A percentile compares a stretch with the other conserved stretches of the same genome.
Conservation (phyloP, 2,113 vertebrate species). For the Lepus timidus region DNA sequence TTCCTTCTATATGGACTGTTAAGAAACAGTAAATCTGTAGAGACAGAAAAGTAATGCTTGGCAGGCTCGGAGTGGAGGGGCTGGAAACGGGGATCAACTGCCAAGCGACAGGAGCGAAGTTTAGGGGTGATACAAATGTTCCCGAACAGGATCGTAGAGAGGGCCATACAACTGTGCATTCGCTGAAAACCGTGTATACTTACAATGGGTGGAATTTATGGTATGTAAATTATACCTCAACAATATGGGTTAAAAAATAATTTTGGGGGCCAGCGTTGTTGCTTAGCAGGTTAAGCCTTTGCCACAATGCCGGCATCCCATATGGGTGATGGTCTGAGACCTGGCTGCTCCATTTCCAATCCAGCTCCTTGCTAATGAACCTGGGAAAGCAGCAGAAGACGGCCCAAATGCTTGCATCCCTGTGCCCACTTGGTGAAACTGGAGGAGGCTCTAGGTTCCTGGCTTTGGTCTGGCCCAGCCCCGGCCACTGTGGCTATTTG, state of each 20-base stretch:
- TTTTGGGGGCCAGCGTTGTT: background rate
- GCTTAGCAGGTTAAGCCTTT: too few species aligned
- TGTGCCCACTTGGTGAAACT: too few species aligned
- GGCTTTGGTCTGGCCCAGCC: too few species aligned
- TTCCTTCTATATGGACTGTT: conserved; percentile 5
- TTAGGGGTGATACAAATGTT: background rate
- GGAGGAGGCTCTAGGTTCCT: too few species aligned
- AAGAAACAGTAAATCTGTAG: background rate
- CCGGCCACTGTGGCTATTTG: too few species aligned
- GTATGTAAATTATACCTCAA: background rate
- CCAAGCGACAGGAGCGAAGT: background rate
- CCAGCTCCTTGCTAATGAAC: too few species aligned
- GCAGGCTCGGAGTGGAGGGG: background rate
- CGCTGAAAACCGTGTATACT: conserved; percentile 7
- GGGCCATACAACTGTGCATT: background rate
- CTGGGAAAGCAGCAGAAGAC: too few species aligned
- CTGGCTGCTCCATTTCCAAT: too few species aligned
- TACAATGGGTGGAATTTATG: background rate
- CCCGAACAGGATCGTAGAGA: background rate
- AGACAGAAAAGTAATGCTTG: background rate
- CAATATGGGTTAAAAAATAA: background rate
- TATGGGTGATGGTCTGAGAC: too few species aligned
- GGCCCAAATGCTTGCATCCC: too few species aligned
- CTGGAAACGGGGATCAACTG: background rate
- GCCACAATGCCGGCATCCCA: too few species aligned